A percentile compares a stretch with the other conserved stretches of the same genome.
Conservation (phyloP, 2,113 vertebrate genomes). For the Lanius collurio region DNA sequence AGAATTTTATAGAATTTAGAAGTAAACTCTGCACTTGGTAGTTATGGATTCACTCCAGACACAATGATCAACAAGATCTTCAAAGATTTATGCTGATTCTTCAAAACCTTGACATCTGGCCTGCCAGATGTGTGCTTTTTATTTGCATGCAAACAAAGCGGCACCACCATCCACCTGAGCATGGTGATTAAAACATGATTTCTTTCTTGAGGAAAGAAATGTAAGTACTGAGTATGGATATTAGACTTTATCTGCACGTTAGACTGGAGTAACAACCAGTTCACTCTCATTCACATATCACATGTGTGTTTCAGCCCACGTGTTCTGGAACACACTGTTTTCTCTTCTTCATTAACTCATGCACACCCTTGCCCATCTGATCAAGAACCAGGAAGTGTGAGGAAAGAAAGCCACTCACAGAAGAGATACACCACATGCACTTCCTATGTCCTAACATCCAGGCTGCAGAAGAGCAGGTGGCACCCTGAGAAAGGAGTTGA, state of each 20-base stretch:
- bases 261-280: not conserved
- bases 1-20: not conserved
- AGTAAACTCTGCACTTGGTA: not conserved
- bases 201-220: not conserved
- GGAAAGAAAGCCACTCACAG: not conserved
- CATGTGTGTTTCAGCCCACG: accelerated
- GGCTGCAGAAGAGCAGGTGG: not conserved
- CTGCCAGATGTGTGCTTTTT: not conserved
- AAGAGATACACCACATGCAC: not conserved
- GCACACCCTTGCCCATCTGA: not conserved
- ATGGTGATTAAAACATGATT: not conserved
- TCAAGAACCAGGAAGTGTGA: not conserved
- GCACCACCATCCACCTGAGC: not conserved
- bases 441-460: not conserved
- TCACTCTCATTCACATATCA: accelerated
- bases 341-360: not conserved
- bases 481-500: not conserved
- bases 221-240: not conserved
- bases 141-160: not conserved
- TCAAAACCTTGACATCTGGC: not conserved
- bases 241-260: not conserved
- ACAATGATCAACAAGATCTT: not conserved
- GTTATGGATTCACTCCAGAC: not conserved
- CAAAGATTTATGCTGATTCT: not conserved
- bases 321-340: not conserved